Evolutionary conservation across 2,797 vertebrate genomes (phyloP).

Genomic region (Eulemur mongoz): DNA sequence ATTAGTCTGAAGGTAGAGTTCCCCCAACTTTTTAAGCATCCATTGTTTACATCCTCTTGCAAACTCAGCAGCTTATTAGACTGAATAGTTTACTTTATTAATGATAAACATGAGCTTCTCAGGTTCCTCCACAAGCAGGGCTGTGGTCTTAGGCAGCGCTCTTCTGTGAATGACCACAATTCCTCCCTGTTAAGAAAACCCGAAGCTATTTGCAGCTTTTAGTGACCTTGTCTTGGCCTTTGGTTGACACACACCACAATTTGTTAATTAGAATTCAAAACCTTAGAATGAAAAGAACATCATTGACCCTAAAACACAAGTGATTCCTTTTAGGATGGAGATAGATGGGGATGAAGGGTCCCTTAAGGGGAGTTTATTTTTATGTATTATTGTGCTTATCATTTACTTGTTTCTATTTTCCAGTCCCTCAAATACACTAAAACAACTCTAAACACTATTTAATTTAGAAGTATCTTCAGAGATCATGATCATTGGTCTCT

Average conservation of each 20-base stretch:
- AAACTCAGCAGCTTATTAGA: background rate
- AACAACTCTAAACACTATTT: background rate
- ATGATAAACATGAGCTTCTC: background rate
- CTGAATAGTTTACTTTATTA: background rate
- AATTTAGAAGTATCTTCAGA: conserved; percentile 3
- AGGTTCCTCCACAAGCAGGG: background rate
- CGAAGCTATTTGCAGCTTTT: background rate
- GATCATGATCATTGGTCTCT: background rate
- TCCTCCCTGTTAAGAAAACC: background rate
- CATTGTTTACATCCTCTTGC: background rate
- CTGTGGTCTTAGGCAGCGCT: background rate
- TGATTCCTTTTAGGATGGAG: background rate
- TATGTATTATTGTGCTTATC: background rate
- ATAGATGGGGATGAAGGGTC: background rate
- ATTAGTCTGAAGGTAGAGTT: background rate
- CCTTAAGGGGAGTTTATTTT: background rate
- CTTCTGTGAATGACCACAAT: background rate
- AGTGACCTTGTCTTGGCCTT: background rate
- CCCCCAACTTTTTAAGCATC: background rate
- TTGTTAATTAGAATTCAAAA: background rate
- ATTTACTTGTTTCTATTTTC: background rate
- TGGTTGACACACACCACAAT: background rate
- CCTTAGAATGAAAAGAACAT: background rate
- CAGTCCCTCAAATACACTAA: background rate
- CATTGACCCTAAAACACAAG: background rate